phyloP scores from a whole-genome alignment of 2,888 invertebrate genomes.

The Ceramica pisi region DNA sequence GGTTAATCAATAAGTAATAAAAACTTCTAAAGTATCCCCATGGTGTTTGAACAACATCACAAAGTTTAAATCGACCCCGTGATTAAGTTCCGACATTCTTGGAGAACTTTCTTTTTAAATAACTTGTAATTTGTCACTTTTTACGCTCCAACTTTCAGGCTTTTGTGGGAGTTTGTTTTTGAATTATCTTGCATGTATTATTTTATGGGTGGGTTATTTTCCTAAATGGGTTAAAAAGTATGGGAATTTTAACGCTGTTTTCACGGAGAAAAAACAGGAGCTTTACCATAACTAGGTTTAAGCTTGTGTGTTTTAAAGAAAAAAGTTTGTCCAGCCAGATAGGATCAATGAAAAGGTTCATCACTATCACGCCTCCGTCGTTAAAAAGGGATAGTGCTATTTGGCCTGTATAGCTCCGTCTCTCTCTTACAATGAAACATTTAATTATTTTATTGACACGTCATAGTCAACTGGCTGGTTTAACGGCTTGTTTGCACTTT shows the following conservation, averaged over 20 bases:
- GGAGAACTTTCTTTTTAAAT: slow-evolving; percentile 56
- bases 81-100: slow-evolving; percentile 62
- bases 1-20: slow-evolving; percentile 63
- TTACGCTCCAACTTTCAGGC: slow-evolving; percentile 48
- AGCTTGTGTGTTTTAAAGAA: too few relatives aligned
- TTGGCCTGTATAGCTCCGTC: too few relatives aligned
- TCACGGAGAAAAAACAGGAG: not conserved
- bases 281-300: too few relatives aligned
- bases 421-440: too few relatives aligned
- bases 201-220: slow-evolving; percentile 18
- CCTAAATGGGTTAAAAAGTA: not conserved
- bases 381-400: too few relatives aligned
- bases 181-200: slow-evolving; percentile 36
- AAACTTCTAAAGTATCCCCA: slow-evolving; percentile 54
- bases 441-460: too few relatives aligned
- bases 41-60: slow-evolving; percentile 59
- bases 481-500: too few relatives aligned
- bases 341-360: too few relatives aligned
- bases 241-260: not conserved
- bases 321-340: too few relatives aligned
- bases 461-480: too few relatives aligned
- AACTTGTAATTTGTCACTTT: slow-evolving; percentile 66
- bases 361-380: too few relatives aligned
- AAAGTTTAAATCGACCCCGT: slow-evolving; percentile 66
- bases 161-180: slow-evolving; percentile 47